phyloP scores from a whole-genome alignment of 2,797 vertebrate species.

The Lagodon rhomboides region DNA sequence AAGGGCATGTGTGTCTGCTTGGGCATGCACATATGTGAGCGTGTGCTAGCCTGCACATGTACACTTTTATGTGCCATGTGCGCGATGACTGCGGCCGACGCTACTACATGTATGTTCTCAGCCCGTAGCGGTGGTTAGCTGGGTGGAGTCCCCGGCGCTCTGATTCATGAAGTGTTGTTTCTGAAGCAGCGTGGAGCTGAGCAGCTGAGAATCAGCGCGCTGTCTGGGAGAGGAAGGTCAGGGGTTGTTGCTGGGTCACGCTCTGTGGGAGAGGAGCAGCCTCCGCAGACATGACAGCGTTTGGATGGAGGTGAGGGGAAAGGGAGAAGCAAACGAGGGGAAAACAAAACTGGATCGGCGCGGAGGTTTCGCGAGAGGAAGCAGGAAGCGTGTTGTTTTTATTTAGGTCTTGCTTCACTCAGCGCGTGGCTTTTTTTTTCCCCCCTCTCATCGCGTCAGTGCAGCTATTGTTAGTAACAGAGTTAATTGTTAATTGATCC shows the following conservation, averaged over 20 bases:
- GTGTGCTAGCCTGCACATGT: constrained; percentile 8
- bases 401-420: constrained; percentile 49
- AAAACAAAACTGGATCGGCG: constrained; percentile 37
- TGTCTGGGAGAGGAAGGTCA: constrained; percentile 77
- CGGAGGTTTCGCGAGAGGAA: constrained; percentile 39
- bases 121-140: neutral
- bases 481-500: constrained; percentile 82
- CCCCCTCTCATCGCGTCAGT: constrained; percentile 31
- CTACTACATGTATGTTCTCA: constrained; percentile 9
- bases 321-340: neutral
- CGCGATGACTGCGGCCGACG: neutral
- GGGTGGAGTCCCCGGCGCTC: constrained; percentile 8
- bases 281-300: constrained; percentile 62
- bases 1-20: neutral
- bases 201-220: constrained; percentile 61
- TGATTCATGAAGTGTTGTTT: constrained; percentile 50
- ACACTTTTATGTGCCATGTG: constrained; percentile 9
- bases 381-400: constrained; percentile 54
- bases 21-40: constrained; percentile 7
- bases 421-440: constrained; percentile 7
- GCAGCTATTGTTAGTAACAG: constrained; percentile 68
- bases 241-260: constrained; percentile 81
- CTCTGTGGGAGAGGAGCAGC: constrained; percentile 73
- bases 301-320: constrained; percentile 46
- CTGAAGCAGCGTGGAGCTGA: constrained; percentile 31